These are phyloP conservation scores for Callosobruchus maculatus DNA, from an alignment of 2,888 invertebrate species.

Conservation along the genomic window DNA sequence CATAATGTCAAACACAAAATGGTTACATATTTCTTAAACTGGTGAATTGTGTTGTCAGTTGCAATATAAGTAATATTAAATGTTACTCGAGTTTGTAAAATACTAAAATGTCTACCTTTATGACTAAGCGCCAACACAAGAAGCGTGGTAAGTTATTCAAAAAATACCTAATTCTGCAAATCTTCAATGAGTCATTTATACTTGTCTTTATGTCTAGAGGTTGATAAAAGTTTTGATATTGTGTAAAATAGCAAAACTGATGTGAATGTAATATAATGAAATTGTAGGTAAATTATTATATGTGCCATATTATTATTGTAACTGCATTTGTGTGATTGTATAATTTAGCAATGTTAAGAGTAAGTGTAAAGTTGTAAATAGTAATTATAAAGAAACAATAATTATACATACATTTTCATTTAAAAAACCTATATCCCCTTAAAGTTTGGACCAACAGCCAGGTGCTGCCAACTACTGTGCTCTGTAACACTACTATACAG, in stretches of 20 bases:
- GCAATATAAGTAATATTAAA: not conserved
- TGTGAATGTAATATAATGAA: conserved; percentile 16
- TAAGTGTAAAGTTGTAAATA: conserved; percentile 43
- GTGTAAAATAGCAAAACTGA: conserved; percentile 19
- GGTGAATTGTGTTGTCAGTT: not conserved
- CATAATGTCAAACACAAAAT: too few relatives aligned
- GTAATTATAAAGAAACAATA: conserved; percentile 20
- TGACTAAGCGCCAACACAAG: not conserved
- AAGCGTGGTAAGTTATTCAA: not conserved
- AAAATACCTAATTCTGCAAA: not conserved
- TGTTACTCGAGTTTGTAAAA: not conserved
- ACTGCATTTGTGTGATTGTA: conserved; percentile 43
- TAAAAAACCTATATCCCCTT: not conserved
- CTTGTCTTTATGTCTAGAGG: conserved; percentile 21
- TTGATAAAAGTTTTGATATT: conserved; percentile 24
- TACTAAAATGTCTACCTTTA: not conserved
- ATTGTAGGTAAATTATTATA: conserved; percentile 33
- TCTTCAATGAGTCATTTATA: not conserved
- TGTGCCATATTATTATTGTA: conserved; percentile 43
- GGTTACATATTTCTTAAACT: not conserved
- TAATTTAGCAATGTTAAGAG: conserved; percentile 33
- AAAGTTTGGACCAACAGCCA: too few relatives aligned
- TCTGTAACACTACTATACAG: too few relatives aligned
- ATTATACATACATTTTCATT: not conserved
- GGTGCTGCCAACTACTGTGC: too few relatives aligned